Base-by-base conservation (phyloP, 2,888 invertebrate genomes). In the Tethea ocularis region DNA sequence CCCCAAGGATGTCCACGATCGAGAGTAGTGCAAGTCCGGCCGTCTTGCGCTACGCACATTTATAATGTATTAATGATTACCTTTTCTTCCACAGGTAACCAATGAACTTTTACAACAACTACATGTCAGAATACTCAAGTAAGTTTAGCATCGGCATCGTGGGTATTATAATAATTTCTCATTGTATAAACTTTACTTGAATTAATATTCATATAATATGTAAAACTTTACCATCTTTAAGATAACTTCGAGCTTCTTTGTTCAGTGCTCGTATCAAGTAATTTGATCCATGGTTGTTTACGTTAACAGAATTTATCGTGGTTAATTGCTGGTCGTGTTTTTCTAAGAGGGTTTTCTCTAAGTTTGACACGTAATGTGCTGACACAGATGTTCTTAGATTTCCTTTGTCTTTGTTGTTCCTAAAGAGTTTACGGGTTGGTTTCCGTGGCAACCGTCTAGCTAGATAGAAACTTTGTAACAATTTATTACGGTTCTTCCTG, bases 261-360 rank as follows among this genome's bases (percentile, higher is more conserved):
- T 46, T 46, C 46, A n/a, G 20, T 46, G 46, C 46, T 46, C 46
- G 46, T 46, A 46, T 20, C 46, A 46, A 20, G 20, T 46, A 46
- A 46, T 46, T 46, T 46, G 46, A 46, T 17, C 8, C 20, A 20
- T 46, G 20, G 46, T 46, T 2, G 46, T 46, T 46, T 20, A 46
- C 20, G 20, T 46, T 20, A 46, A 46, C 46, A 2, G 33, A 33
- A 13, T 33, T 33, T 2, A 13, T 33, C 33, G 46, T 8, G 3
- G 46, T 20, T 46, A 46, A 46, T 46, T 46, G 46, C 46, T 20
- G 38, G 38, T 46, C 41, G 7, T 46, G 7, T 46, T n/a, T 20
- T 46, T 46, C 17, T 10, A 20, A 46, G 17, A 17, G 20, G 20
- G 46, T 10, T 46, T 46, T 46, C 46, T 46, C 17, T 20, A 46